A percentile compares a stretch with the other conserved stretches of the same genome.
Conservation (phyloP, 2,888 invertebrate genomes). For the Eilema sororculum region DNA sequence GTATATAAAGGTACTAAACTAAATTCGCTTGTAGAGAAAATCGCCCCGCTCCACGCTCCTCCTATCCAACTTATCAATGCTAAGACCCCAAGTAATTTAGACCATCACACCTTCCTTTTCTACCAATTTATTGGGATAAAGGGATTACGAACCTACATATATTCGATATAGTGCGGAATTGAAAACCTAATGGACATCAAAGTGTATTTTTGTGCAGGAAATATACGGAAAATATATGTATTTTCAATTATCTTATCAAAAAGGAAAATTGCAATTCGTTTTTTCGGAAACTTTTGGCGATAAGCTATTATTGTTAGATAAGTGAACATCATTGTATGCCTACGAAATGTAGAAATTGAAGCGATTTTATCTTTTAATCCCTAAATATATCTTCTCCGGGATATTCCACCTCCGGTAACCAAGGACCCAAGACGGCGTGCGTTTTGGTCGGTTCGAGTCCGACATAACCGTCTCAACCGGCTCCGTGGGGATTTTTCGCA, state of each 20-base stretch:
- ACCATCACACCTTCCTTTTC: conserved; percentile 43
- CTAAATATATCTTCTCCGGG: too few relatives aligned
- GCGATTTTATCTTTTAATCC: too few relatives aligned
- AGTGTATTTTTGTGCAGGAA: conserved; percentile 17
- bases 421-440: too few relatives aligned
- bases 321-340: too few relatives aligned
- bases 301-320: neutral
- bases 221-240: neutral
- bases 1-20: neutral
- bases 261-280: neutral
- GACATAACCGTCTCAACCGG: too few relatives aligned
- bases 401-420: too few relatives aligned
- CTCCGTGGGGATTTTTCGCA: too few relatives aligned
- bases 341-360: too few relatives aligned
- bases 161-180: conserved; percentile 30
- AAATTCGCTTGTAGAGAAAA: neutral
- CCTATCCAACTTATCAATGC: neutral
- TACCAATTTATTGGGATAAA: conserved; percentile 43
- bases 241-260: neutral
- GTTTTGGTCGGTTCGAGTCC: too few relatives aligned
- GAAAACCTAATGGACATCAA: conserved; percentile 38
- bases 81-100: conserved; percentile 36
- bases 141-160: conserved; percentile 31
- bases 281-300: neutral
- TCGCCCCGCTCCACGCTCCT: neutral